A percentile compares a stretch with the other conserved stretches of the same genome.
Conservation (phyloP, 2,797 vertebrate genomes). For the Sus cebifrons region DNA sequence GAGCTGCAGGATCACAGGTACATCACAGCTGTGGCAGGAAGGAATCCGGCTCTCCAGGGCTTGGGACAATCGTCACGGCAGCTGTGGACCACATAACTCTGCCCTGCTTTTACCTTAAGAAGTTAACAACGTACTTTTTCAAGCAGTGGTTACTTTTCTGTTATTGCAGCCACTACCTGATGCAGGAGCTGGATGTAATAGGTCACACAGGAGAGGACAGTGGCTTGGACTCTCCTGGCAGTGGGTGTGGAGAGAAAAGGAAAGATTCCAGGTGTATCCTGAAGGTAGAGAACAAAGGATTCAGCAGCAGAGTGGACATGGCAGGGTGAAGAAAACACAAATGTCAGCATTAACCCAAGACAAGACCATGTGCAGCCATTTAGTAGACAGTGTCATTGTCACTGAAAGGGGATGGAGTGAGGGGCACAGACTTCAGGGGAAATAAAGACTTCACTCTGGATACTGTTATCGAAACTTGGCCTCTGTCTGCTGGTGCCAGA, state of each 20-base stretch:
- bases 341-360: not conserved
- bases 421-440: not conserved
- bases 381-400: not conserved
- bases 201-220: not conserved
- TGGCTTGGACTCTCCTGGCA: not conserved
- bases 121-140: not conserved
- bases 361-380: not conserved
- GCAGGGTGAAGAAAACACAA: not conserved
- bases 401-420: not conserved
- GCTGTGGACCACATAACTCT: not conserved
- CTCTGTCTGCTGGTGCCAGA: too few relatives aligned
- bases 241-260: not conserved
- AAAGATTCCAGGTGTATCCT: not conserved
- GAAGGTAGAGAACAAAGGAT: not conserved
- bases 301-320: not conserved
- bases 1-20: not conserved
- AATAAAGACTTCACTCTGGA: not conserved
- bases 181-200: not conserved
- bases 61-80: not conserved
- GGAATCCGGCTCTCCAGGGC: not conserved
- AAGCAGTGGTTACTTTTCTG: slow-evolving; percentile 30
- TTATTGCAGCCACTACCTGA: not conserved
- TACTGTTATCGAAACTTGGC: not conserved
- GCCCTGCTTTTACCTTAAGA: not conserved
- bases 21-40: not conserved